Conservation (phyloP, 2,888 invertebrate genomes). For the Epirrhoe tristata region DNA sequence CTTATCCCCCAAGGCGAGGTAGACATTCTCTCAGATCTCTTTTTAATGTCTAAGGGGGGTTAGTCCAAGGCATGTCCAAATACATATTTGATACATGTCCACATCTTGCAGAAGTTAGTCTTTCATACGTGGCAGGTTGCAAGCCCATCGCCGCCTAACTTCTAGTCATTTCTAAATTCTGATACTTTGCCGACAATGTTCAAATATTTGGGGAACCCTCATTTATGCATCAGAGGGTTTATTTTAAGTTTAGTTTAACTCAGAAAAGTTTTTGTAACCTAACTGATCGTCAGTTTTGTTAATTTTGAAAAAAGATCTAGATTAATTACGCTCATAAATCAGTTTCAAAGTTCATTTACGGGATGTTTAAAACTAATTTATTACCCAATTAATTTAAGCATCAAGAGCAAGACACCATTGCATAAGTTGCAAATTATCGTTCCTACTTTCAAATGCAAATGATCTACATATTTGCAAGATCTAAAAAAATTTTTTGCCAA, state of each 20-base stretch:
- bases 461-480: conserved; percentile 19
- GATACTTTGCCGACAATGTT: neutral
- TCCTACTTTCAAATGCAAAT: conserved; percentile 32
- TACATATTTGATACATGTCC: too few species aligned
- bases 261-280: too few species aligned
- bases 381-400: conserved; percentile 16
- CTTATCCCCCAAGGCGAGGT: too few species aligned
- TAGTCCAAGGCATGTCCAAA: too few species aligned
- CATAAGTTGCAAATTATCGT: conserved; percentile 21
- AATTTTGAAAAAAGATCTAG: neutral
- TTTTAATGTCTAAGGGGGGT: too few species aligned
- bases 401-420: conserved; percentile 12
- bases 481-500: conserved; percentile 17
- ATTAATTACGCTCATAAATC: neutral
- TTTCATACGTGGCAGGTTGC: too few species aligned
- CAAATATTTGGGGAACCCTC: neutral
- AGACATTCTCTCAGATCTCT: too few species aligned
- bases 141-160: too few species aligned
- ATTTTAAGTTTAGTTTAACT: too few species aligned
- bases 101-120: too few species aligned
- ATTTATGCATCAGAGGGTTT: too few species aligned
- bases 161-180: too few species aligned
- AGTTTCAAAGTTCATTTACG: neutral
- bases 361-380: conserved; percentile 13
- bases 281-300: neutral